Evolutionary conservation across 2,888 invertebrate genomes (phyloP).

Genomic region (Chydorus sphaericus): DNA sequence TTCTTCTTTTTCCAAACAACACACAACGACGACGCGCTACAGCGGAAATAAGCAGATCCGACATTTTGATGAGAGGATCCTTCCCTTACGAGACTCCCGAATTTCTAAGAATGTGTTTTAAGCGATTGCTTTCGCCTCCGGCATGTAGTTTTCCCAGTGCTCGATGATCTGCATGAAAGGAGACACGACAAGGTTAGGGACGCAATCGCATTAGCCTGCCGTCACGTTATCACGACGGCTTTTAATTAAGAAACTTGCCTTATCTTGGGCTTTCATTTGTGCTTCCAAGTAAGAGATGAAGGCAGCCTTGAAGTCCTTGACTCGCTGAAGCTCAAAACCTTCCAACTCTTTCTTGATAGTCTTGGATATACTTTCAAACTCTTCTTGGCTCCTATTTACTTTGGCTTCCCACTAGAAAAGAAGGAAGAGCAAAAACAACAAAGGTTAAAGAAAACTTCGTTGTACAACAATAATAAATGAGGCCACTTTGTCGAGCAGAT

Average conservation of each 20-base stretch:
- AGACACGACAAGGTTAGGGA: conserved; percentile 5
- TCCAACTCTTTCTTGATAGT: conserved; percentile 90
- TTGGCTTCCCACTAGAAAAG: conserved; percentile 73
- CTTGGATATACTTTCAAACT: conserved; percentile 86
- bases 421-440: conserved; percentile 6
- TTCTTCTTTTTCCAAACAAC: neutral
- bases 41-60: neutral
- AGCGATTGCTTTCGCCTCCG: conserved; percentile 84
- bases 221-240: neutral
- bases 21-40: neutral
- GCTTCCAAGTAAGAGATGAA: conserved; percentile 84
- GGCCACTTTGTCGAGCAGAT: neutral
- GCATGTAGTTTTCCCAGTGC: conserved; percentile 91
- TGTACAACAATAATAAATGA: neutral
- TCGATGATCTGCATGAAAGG: conserved; percentile 54
- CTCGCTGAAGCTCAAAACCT: conserved; percentile 72
- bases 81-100: neutral
- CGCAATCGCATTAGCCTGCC: neutral
- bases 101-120: conserved; percentile 39
- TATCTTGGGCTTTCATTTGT: conserved; percentile 85
- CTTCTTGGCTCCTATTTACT: conserved; percentile 90
- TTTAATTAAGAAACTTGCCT: conserved; percentile 42
- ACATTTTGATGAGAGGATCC: neutral
- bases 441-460: neutral
- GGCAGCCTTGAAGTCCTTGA: conserved; percentile 77